Evolutionary conservation across 1,140 invertebrate genomes (phyloP).

Genomic region (Drosophila arawakana): DNA sequence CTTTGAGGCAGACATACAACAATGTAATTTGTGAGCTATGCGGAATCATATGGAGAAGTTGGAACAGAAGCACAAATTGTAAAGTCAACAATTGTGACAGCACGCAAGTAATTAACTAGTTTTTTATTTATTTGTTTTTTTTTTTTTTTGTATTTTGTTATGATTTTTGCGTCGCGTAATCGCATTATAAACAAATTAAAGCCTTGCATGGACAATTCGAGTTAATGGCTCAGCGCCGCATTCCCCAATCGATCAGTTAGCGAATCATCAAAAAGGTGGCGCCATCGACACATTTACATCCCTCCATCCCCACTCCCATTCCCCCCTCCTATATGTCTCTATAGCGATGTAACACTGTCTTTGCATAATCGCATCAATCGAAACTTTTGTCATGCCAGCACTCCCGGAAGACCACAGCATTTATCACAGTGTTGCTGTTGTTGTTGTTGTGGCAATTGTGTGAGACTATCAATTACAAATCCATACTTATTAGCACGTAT

Average conservation of each 20-base stretch:
- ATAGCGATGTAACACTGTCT: constrained; percentile 42
- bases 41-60: constrained; percentile 29
- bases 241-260: constrained; percentile 55
- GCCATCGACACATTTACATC: constrained; percentile 21
- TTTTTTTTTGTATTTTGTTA: constrained; percentile 48
- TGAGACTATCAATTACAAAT: constrained; percentile 52
- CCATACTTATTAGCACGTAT: constrained; percentile 3
- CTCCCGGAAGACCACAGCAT: constrained; percentile 63
- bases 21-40: constrained; percentile 42
- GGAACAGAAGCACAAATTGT: constrained; percentile 22
- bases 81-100: constrained; percentile 71
- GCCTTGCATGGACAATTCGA: constrained; percentile 39
- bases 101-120: constrained; percentile 75
- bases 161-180: constrained; percentile 49
- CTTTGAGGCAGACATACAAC: constrained; percentile 21
- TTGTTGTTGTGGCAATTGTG: constrained; percentile 18
- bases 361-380: constrained; percentile 53
- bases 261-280: constrained; percentile 45
- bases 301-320: not conserved
- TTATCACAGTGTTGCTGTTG: constrained; percentile 31
- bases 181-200: constrained; percentile 82
- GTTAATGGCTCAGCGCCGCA: constrained; percentile 33
- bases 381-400: constrained; percentile 31
- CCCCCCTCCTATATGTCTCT: not conserved
- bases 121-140: constrained; percentile 54